Evolutionary conservation across 2,113 vertebrate species (phyloP).

Genomic region (Hippocampus comes): DNA sequence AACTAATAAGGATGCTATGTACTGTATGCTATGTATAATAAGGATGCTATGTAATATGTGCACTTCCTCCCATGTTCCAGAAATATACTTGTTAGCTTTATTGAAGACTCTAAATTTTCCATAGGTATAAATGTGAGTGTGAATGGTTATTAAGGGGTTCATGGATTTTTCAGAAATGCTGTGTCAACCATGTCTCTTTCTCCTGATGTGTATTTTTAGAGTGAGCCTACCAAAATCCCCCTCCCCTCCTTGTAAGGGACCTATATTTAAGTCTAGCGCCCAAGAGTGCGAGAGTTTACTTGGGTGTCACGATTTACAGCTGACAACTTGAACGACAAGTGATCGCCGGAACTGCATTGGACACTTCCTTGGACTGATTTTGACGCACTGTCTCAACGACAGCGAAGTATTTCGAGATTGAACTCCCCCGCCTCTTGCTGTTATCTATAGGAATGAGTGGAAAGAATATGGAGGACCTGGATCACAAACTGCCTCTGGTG

Average conservation of each 20-base stretch:
- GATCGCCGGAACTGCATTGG: constrained; percentile 12
- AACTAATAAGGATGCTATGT: too few species aligned
- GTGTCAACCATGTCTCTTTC: background rate
- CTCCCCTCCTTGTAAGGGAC: constrained; percentile 49
- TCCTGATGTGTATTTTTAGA: constrained; percentile 4
- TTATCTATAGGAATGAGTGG: background rate
- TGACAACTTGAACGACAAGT: constrained; percentile 52
- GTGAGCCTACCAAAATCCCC: constrained; percentile 28
- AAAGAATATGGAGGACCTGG: constrained; percentile 36
- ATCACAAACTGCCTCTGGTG: constrained; percentile 5
- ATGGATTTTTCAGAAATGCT: background rate
- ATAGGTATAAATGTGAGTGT: too few species aligned
- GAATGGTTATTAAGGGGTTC: background rate
- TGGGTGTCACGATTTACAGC: constrained; percentile 17
- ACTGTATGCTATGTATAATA: too few species aligned
- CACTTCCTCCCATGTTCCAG: too few species aligned
- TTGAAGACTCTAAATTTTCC: too few species aligned
- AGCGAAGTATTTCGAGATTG: constrained; percentile 4
- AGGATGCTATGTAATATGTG: too few species aligned
- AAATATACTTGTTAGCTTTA: too few species aligned
- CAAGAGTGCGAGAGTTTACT: constrained; percentile 25
- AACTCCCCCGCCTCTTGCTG: background rate
- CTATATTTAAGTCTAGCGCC: constrained; percentile 71
- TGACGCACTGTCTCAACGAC: constrained; percentile 20
- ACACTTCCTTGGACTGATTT: constrained; percentile 32